phyloP scores from a whole-genome alignment of 2,113 vertebrate species.

The Ardeotis arabs region DNA sequence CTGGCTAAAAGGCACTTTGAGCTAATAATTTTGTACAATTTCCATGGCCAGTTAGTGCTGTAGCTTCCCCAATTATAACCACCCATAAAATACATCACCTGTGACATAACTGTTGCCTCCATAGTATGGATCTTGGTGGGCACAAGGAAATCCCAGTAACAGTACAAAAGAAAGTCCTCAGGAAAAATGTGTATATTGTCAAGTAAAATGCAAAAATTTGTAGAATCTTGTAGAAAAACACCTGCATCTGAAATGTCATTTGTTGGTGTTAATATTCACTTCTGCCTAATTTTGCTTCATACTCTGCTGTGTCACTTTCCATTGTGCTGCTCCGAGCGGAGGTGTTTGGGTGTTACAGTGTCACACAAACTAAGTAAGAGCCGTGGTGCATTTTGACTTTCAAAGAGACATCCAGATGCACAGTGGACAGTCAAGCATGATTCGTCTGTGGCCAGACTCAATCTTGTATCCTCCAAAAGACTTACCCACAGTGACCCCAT shows the following conservation, averaged over 20 bases:
- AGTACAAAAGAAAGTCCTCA: neutral
- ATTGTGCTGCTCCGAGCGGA: neutral
- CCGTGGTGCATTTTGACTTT: neutral
- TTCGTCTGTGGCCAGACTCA: neutral
- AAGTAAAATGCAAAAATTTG: neutral
- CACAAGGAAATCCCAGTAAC: neutral
- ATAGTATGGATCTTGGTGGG: accelerated
- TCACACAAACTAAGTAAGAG: neutral
- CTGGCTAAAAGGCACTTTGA: neutral
- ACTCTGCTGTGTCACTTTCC: neutral
- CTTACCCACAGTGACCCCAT: neutral
- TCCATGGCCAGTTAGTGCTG: neutral
- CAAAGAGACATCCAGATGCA: neutral
- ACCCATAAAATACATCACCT: neutral
- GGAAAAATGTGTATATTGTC: neutral
- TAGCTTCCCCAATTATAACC: neutral
- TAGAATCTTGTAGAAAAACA: neutral
- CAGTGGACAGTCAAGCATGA: neutral
- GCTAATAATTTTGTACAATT: neutral
- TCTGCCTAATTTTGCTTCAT: neutral
- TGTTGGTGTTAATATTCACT: neutral
- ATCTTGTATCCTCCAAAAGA: accelerated
- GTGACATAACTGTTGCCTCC: neutral
- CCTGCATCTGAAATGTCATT: neutral
- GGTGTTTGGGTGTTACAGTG: neutral